Percentiles rank a stretch among this genome's conserved stretches.
These are phyloP conservation scores for Aphelocoma californica DNA, from an alignment of 2,797 vertebrate species.

Conservation along the genomic window DNA sequence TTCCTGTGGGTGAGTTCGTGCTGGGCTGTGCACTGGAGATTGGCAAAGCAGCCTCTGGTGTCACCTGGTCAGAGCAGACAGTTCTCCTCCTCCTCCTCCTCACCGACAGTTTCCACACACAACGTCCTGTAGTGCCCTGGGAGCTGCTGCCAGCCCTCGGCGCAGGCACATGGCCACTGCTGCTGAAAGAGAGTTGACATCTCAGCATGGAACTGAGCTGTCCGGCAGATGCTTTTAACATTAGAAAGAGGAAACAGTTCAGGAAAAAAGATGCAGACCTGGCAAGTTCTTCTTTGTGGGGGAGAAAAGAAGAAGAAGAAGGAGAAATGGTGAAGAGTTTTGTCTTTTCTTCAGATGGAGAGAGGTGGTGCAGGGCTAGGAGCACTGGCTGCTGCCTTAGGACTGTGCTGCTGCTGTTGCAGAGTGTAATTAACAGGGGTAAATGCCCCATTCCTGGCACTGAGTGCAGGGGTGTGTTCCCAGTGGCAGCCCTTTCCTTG, in stretches of 20 bases:
- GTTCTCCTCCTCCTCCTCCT: neutral
- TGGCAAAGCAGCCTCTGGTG: neutral
- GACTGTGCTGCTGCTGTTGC: neutral
- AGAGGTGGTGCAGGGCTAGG: neutral
- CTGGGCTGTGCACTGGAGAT: neutral
- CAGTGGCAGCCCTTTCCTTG: neutral
- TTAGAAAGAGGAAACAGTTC: constrained; percentile 68
- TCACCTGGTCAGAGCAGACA: neutral
- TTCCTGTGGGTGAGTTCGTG: neutral
- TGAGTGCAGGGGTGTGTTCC: neutral
- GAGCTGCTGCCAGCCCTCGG: neutral
- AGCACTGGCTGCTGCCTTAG: neutral
- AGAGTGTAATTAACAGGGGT: neutral
- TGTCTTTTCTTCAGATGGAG: neutral
- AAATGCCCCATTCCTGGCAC: neutral
- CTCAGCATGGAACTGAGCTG: constrained; percentile 36
- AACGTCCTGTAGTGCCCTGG: neutral
- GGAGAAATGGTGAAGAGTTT: neutral
- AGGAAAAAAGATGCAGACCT: constrained; percentile 63
- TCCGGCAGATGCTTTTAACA: constrained; percentile 44
- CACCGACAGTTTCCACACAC: neutral
- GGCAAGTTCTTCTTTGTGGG: constrained; percentile 59
- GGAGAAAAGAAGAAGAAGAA: neutral
- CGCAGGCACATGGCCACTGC: neutral
- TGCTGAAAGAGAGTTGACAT: constrained; percentile 8